Conservation (phyloP, 1,140 invertebrate species). For the Drosophila tristis region DNA sequence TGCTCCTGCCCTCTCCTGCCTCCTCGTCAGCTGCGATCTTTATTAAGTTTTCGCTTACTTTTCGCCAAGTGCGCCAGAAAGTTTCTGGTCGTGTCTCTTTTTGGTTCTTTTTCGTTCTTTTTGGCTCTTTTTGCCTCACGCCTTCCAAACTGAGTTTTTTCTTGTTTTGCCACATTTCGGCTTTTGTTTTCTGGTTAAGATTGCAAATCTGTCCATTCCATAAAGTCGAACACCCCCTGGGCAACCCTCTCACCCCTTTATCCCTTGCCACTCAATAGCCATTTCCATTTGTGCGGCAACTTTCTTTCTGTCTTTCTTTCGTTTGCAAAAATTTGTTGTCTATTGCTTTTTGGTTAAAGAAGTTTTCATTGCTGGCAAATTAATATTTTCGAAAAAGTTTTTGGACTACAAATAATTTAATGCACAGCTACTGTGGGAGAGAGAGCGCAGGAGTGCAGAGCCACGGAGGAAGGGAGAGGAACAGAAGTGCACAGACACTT, state of each 20-base stretch:
- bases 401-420: not conserved
- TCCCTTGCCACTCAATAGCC: conserved; percentile 1
- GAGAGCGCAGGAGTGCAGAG: no score
- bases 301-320: conserved; percentile 39
- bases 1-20: not conserved
- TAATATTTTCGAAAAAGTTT: conserved; percentile 47
- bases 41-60: conserved; percentile 83
- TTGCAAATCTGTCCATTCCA: conserved; percentile 64
- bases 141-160: conserved; percentile 69
- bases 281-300: conserved; percentile 29
- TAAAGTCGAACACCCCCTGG: conserved; percentile 10
- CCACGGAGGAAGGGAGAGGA: no score
- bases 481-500: no score
- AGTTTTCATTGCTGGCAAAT: conserved; percentile 53
- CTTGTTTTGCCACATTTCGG: conserved; percentile 79
- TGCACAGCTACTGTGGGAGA: no score
- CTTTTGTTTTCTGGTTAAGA: conserved; percentile 81
- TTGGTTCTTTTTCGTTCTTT: not conserved
- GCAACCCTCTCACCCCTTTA: not conserved
- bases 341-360: conserved; percentile 39
- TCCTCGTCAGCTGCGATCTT: conserved; percentile 71
- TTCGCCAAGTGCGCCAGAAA: conserved; percentile 75
- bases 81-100: conserved; percentile 49
- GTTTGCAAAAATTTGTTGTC: conserved; percentile 71
- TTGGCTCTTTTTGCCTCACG: not conserved